Evolutionary conservation across 2,113 vertebrate species (phyloP), one percentile per base, ranked within the genome.

Genomic region (Orthonyx spaldingii): DNA sequence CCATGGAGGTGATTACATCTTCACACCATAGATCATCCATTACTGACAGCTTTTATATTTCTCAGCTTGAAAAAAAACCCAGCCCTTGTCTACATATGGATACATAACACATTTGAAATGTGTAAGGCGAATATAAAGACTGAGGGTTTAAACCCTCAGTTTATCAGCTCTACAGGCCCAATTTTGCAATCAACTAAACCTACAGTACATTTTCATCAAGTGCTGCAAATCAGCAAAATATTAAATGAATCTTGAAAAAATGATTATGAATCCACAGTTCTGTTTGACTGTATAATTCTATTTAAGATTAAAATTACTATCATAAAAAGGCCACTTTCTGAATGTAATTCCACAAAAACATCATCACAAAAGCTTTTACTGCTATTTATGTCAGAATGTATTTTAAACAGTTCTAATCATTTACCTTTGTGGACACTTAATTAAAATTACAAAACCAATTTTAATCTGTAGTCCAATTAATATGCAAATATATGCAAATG

Each of bases 361-460:
- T 98, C 98, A 98, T 98, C 98, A 98, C 98, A 98, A 98, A 98
- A 99, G 98, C 98, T 98, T 98, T 98, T 98, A 98, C 98, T 98
- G 98, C 99, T 99, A 99, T 99, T 99, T 99, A 99, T 99, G 99
- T 99, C 99, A 99, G 99, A 98, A 99, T 99, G 99, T 99, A 99
- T 99, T 99, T 99, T 99, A 99, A 99, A 99, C 99, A 99, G 98
- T 98, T 99, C 99, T 99, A 99, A 99, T 99, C 99, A 99, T 99
- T 99, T 99, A 99, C 99, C 99, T 99, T 99, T 99, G 99, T 99
- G 99, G 99, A 99, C 99, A 99, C 99, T 99, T 99, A 99, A 99
- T 99, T 99, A 99, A 99, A 99, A 99, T 99, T 99, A 99, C 99
- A 99, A 99, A 99, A 99, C 98, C 99, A 99, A 99, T 99, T 99